Conservation (phyloP, 2,113 vertebrate genomes). For the Mobula hypostoma region DNA sequence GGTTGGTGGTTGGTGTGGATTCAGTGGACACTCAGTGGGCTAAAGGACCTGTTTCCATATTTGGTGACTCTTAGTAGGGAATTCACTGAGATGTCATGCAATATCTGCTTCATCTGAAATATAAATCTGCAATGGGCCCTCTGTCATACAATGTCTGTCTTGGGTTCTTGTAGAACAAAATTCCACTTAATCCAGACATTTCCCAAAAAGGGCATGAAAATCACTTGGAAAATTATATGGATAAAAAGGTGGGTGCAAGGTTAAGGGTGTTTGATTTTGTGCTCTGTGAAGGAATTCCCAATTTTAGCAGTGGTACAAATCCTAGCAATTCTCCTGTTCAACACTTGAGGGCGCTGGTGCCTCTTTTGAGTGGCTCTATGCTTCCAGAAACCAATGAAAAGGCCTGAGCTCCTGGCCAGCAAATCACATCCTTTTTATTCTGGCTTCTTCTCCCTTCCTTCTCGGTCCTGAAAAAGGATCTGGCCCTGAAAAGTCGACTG, state of each 20-base stretch:
- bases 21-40: too few species aligned
- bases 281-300: not conserved
- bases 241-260: not conserved
- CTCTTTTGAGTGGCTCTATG: not conserved
- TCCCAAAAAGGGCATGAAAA: not conserved
- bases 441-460: too few species aligned
- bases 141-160: too few species aligned
- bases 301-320: not conserved
- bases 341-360: constrained; percentile 21
- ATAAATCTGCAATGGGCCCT: too few species aligned
- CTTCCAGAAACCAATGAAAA: not conserved
- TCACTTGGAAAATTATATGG: not conserved
- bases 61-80: too few species aligned
- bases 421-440: too few species aligned
- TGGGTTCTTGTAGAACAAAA: not conserved
- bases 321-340: not conserved
- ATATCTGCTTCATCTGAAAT: too few species aligned
- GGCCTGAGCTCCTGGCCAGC: not conserved
- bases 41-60: too few species aligned
- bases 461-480: too few species aligned
- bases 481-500: too few species aligned
- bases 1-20: too few species aligned
- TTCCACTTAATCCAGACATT: not conserved
- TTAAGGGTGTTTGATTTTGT: not conserved
- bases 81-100: too few species aligned